Evolutionary conservation across 2,113 vertebrate genomes (phyloP), one percentile per base, ranked within the genome.

Genomic region (Microcebus jonahi): DNA sequence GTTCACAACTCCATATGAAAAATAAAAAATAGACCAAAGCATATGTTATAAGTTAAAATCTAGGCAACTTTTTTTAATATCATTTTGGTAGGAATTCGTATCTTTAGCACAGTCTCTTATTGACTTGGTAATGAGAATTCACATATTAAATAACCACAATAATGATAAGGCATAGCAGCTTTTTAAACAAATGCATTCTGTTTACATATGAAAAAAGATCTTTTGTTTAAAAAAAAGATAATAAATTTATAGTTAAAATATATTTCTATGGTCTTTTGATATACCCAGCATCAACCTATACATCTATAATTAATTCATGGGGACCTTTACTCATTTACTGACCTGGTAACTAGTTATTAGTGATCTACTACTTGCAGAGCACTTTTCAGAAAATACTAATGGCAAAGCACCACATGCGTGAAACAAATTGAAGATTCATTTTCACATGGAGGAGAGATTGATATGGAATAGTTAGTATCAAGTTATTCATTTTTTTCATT

Each of bases 11-110:
- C 59, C 27, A 18, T 50, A 36, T 59, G 59, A 93, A 91, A 96
- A 80, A 36, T 55, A 71, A 89, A 90, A 97, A 96, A 95, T 75
- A 97, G 75, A 91, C 23, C 18, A 25, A 67, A 91, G 82, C 82
- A 95, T 95, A 97, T 96, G 98, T 71, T 91, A 45, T 50, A 91
- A 94, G 42, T 82, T 76, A 34, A 97, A 94, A 63, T 82, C 68
- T 70, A 8, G 23, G 53, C 77, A 93, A 84, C n/a, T n/a, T 90
- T 68, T 82, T 75, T 55, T 63, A n/a, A 59, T 77, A 91, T 42
- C 12, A 42, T 53, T 1, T 81, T 71, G 25, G 11, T 93, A 65
- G 3, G n/a, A 70, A 94, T 75, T 97, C 50, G 70, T 17, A 71
- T 75, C 89, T 92, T 89, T 81, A 89, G 18, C 15, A 70, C 70